These are phyloP conservation scores for Neodiprion virginianus DNA, from an alignment of 1,140 invertebrate genomes.

Conservation along the genomic window DNA sequence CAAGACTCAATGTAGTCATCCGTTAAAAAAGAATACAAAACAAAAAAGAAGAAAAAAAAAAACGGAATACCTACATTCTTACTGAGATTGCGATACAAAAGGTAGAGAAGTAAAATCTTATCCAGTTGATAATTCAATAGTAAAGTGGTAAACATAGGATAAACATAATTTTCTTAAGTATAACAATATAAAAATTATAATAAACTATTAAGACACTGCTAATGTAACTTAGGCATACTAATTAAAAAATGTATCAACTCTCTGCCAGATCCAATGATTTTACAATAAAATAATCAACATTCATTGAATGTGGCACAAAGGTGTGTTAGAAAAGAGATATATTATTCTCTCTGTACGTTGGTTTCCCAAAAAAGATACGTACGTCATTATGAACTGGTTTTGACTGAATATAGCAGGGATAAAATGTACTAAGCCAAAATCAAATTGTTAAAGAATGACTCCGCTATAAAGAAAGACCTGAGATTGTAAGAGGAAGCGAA, in stretches of 20 bases:
- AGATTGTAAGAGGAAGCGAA: conserved; percentile 46
- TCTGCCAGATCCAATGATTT: conserved; percentile 5
- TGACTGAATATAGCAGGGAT: background rate
- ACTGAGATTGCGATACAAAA: background rate
- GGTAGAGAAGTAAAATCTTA: background rate
- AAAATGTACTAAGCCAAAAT: background rate
- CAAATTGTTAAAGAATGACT: background rate
- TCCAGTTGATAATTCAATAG: background rate
- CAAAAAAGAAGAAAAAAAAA: background rate
- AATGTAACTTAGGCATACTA: conserved; percentile 18
- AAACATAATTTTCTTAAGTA: conserved; percentile 17
- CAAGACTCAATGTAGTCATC: conserved; percentile 15
- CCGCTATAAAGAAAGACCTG: background rate
- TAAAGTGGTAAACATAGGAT: background rate
- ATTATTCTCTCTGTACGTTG: conserved; percentile 27
- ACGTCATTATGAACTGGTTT: background rate
- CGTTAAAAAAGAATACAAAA: conserved; percentile 18
- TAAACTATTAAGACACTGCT: conserved; percentile 24
- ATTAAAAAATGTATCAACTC: background rate
- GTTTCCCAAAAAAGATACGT: background rate
- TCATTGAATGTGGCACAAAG: conserved; percentile 3
- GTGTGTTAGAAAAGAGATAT: conserved; percentile 47
- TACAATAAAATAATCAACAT: conserved; percentile 9
- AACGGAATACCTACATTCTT: background rate
- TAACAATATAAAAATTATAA: conserved; percentile 27